A percentile compares a stretch with the other conserved stretches of the same genome.
Evolutionary conservation across 2,113 vertebrate species (phyloP).

Genomic region (Solea solea): DNA sequence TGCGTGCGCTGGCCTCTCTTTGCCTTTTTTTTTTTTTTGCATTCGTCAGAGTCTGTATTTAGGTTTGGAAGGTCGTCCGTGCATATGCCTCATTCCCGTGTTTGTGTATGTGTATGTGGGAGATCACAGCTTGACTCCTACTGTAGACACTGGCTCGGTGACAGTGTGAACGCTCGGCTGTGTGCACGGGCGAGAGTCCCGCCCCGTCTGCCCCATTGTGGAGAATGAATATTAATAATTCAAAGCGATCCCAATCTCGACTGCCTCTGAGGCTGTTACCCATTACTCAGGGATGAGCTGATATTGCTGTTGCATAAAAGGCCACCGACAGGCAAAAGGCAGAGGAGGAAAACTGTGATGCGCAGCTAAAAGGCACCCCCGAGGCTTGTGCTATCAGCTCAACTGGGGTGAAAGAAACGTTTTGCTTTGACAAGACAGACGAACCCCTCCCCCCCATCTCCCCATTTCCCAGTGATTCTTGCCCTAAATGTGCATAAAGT

Average conservation of each 20-base stretch:
- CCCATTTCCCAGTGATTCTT: neutral
- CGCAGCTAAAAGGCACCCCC: constrained; percentile 56
- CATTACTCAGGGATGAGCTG: constrained; percentile 68
- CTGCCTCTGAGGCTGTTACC: constrained; percentile 59
- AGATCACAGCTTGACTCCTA: constrained; percentile 51
- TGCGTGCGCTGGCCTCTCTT: constrained; percentile 15
- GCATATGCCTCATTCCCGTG: constrained; percentile 34
- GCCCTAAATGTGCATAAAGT: constrained; percentile 10
- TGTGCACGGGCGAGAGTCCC: constrained; percentile 42
- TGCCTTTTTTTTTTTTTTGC: neutral
- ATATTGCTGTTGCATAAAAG: constrained; percentile 70
- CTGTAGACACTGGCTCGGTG: constrained; percentile 70
- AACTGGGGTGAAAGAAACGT: constrained; percentile 31
- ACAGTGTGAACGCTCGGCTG: constrained; percentile 53
- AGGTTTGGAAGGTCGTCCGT: constrained; percentile 55
- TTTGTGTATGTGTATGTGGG: constrained; percentile 22
- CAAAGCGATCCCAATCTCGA: constrained; percentile 69
- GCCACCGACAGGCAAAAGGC: constrained; percentile 54
- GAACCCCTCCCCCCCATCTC: neutral
- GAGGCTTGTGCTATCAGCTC: constrained; percentile 56
- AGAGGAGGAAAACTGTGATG: constrained; percentile 43
- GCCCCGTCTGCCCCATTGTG: constrained; percentile 49
- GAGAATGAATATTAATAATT: constrained; percentile 78
- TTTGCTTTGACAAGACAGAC: constrained; percentile 35
- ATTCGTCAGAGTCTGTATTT: constrained; percentile 51